phyloP scores from a whole-genome alignment of 2,888 invertebrate genomes.

The Patella caerulea region DNA sequence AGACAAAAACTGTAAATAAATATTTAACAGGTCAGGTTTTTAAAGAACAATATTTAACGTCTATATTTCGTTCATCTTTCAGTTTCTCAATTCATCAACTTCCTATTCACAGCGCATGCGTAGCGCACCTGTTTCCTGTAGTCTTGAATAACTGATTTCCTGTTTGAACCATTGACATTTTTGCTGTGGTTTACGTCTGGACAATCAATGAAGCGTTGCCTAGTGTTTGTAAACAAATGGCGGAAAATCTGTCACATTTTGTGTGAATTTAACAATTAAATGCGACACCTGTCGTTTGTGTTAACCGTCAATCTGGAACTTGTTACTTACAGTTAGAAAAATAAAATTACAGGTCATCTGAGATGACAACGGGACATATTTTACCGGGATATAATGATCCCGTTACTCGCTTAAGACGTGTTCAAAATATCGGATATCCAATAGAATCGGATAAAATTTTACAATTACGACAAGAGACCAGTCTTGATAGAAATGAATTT shows the following conservation, averaged over 20 bases:
- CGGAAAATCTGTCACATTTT: not conserved
- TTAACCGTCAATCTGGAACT: not conserved
- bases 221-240: conserved; percentile 50
- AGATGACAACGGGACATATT: conserved; percentile 64
- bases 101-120: not conserved
- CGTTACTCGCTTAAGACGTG: conserved; percentile 51
- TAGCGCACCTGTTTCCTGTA: not conserved
- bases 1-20: no score
- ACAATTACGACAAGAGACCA: conserved; percentile 41
- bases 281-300: not conserved
- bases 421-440: conserved; percentile 53
- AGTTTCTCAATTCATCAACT: no score
- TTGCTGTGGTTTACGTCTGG: not conserved
- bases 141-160: not conserved
- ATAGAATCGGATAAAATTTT: conserved; percentile 47
- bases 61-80: no score
- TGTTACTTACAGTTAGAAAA: not conserved
- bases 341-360: not conserved
- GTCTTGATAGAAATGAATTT: conserved; percentile 43
- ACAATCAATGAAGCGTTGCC: conserved; percentile 40
- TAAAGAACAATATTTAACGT: no score
- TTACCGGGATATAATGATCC: conserved; percentile 63
- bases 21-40: no score
- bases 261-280: not conserved
- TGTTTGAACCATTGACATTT: not conserved